phyloP scores from a whole-genome alignment of 2,888 invertebrate genomes.

The Drosophila aldrichi region DNA sequence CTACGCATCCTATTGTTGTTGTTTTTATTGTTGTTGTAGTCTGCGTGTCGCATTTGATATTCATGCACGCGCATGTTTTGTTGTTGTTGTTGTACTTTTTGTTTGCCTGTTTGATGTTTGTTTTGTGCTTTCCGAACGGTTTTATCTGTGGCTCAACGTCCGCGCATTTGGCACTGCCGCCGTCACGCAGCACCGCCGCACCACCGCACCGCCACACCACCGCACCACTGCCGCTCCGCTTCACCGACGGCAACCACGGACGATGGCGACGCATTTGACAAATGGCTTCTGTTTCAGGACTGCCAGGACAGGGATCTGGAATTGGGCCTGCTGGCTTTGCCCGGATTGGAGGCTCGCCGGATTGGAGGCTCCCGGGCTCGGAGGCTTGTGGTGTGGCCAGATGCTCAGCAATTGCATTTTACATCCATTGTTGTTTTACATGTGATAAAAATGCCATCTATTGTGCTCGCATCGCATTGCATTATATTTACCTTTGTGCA shows the following conservation, averaged over 20 bases:
- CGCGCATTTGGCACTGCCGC: conserved; percentile 63
- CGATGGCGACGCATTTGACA: conserved; percentile 78
- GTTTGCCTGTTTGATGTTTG: conserved; percentile 81
- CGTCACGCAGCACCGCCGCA: conserved; percentile 28
- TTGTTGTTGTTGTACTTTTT: conserved; percentile 66
- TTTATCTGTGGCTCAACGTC: conserved; percentile 80
- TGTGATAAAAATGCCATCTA: conserved; percentile 80
- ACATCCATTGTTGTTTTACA: conserved; percentile 70
- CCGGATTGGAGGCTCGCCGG: conserved; percentile 62
- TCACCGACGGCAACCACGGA: conserved; percentile 29
- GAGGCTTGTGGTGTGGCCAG: conserved; percentile 63
- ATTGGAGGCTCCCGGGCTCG: conserved; percentile 49
- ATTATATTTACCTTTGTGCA: conserved; percentile 53
- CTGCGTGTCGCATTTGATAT: conserved; percentile 72
- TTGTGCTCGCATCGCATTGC: conserved; percentile 59
- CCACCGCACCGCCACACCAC: conserved; percentile 20
- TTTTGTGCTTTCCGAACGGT: conserved; percentile 82
- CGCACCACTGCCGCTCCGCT: conserved; percentile 1
- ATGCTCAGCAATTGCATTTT: conserved; percentile 61
- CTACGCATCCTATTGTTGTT: conserved; percentile 74
- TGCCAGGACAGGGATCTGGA: conserved; percentile 63
- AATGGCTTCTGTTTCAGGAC: conserved; percentile 81
- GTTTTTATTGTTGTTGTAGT: conserved; percentile 45
- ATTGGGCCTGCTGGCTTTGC: conserved; percentile 67
- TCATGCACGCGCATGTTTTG: conserved; percentile 71